Base-by-base conservation (phyloP, 2,113 vertebrate species). In the Camarhynchus parvulus region DNA sequence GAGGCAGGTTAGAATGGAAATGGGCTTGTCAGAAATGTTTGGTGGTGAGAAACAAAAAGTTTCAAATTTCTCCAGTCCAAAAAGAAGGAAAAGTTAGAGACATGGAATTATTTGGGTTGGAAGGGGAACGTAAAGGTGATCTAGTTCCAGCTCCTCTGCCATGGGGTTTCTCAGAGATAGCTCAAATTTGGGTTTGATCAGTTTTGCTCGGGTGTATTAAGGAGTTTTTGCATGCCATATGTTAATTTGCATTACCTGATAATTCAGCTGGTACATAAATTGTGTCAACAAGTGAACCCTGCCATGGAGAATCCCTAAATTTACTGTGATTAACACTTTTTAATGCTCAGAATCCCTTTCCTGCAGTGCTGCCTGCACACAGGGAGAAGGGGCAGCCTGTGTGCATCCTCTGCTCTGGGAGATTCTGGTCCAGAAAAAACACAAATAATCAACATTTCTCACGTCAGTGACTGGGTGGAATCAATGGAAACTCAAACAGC, bases 221-320 rank as follows among this genome's bases (percentile, higher is more conserved):
- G 11, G 3, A 8, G 1, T 2, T 69, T 44, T 47, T 39, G 2
- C 5, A 6, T 67, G 19, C n/a, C 10, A 1, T 42, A 10, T 44
- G 8, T 59, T 76, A 53, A 52, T 52, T 83, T 86, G 9, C 8
- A 18, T 21, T 47, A 8, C 17, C 16, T 50, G 11, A 5, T 61
- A 83, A 31, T 14, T 39, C 59, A 30, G 35, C 4, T 24, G 30
- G 20, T 8, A 8, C 31, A 27, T 61, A 19, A 78, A 41, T 7
- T 18, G 6, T 69, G 19, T 39, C 81, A 53, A 0, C 12, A 70
- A 31, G 2, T 41, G 24, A 24, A 2, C 61, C 53, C 10, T 9
- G n/a, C 11, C 7, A 11, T 15, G 13, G 78, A 16, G 5, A 42
- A 23, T 30, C 15, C 27, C 3, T 1, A 20, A 21, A 77, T 22